phyloP scores from a whole-genome alignment of 2,888 invertebrate species.

The Chelonus formosanus region DNA sequence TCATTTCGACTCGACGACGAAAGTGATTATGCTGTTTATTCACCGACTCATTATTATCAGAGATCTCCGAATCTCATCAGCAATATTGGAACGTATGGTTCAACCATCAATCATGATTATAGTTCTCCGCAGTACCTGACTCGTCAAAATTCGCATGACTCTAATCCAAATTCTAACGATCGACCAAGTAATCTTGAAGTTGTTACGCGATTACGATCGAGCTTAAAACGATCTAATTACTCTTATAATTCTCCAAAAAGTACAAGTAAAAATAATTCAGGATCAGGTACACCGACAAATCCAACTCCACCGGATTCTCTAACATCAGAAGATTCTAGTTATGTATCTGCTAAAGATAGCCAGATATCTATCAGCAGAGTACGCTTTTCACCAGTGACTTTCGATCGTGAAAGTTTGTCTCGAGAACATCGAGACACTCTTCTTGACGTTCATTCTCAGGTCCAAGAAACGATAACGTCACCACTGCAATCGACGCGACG shows the following conservation, averaged over 20 bases:
- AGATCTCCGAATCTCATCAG: conserved; percentile 56
- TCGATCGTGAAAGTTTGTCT: conserved; percentile 53
- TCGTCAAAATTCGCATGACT: conserved; percentile 67
- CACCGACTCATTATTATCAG: conserved; percentile 66
- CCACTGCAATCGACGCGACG: conserved; percentile 67
- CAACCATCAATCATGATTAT: conserved; percentile 57
- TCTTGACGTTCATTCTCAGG: conserved; percentile 70
- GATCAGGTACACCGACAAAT: conserved; percentile 80
- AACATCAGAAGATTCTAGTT: conserved; percentile 88
- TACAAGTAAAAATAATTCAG: conserved; percentile 70
- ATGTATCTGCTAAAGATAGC: conserved; percentile 84
- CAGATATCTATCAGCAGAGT: conserved; percentile 64
- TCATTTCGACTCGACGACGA: conserved; percentile 73
- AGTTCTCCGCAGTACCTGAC: conserved; percentile 54
- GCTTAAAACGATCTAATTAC: conserved; percentile 78
- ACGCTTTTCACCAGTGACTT: conserved; percentile 60
- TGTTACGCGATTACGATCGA: conserved; percentile 78
- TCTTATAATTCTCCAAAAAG: conserved; percentile 67
- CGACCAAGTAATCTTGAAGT: conserved; percentile 74
- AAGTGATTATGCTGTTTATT: conserved; percentile 62
- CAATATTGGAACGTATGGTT: conserved; percentile 48
- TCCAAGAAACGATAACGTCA: conserved; percentile 66
- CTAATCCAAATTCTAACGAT: conserved; percentile 63
- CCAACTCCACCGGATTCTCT: conserved; percentile 87
- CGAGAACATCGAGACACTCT: conserved; percentile 62